Conservation (phyloP, 2,797 vertebrate species). For the Amniataba percoides region DNA sequence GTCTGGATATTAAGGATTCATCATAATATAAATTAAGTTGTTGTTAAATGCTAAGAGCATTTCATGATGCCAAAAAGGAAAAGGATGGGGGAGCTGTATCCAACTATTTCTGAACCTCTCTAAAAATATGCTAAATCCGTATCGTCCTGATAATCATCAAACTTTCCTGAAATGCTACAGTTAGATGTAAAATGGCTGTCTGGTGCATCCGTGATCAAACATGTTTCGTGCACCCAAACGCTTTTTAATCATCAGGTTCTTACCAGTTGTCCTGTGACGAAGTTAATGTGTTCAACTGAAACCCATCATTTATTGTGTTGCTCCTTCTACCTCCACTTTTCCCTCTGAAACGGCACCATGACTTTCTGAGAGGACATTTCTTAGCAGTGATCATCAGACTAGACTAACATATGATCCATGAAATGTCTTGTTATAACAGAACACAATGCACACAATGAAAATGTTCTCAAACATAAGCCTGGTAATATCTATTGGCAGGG, state of each 20-base stretch:
- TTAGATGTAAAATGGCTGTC: background rate
- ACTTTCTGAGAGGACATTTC: background rate
- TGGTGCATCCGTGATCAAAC: background rate
- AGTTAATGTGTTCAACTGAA: background rate
- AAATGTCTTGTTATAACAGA: background rate
- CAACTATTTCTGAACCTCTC: too few relatives aligned
- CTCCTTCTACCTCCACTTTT: background rate
- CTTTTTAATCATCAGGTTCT: background rate
- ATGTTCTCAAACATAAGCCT: constrained; percentile 53
- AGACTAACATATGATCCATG: background rate
- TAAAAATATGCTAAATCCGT: background rate
- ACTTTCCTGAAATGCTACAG: background rate
- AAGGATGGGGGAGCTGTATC: too few relatives aligned
- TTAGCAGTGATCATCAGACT: background rate
- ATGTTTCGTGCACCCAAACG: background rate
- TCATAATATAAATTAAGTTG: background rate
- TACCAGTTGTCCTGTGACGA: background rate
- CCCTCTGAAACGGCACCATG: background rate
- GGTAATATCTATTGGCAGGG: constrained; percentile 56
- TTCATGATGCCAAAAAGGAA: too few relatives aligned
- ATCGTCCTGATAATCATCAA: background rate
- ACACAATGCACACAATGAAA: constrained; percentile 56
- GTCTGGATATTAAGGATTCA: background rate
- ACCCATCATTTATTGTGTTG: background rate
- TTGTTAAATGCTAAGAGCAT: too few relatives aligned